Percentiles rank a stretch among this genome's conserved stretches.
Evolutionary conservation across 2,113 vertebrate genomes (phyloP).

Genomic region (Colaptes auratus): DNA sequence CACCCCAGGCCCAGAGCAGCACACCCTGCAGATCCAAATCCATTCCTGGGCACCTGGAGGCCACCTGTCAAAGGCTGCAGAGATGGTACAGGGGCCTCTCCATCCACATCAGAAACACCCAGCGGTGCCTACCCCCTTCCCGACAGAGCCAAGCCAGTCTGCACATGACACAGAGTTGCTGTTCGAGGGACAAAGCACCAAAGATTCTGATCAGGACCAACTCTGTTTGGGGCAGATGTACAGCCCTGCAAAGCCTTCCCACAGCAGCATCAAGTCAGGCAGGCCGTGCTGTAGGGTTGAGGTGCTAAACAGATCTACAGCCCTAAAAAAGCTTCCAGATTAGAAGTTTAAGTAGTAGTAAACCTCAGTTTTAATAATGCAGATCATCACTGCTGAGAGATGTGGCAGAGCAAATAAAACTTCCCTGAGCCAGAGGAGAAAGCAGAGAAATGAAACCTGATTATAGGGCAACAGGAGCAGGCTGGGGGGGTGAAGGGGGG

Average conservation of each 20-base stretch:
- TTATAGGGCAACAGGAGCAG: fast-evolving
- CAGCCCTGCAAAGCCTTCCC: neutral
- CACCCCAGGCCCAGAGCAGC: neutral
- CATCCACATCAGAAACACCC: fast-evolving
- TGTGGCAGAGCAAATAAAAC: neutral
- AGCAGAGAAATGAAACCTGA: neutral
- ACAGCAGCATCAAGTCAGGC: neutral
- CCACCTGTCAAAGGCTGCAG: neutral
- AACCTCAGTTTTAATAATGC: neutral
- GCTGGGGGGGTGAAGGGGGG: neutral
- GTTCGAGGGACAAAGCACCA: fast-evolving
- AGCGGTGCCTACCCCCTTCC: neutral
- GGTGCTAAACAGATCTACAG: neutral
- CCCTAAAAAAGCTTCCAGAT: neutral
- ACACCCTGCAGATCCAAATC: neutral
- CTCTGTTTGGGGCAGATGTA: neutral
- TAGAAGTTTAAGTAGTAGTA: neutral
- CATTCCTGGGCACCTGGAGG: neutral
- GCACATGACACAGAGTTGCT: neutral
- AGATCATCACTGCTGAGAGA: neutral
- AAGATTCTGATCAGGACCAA: neutral
- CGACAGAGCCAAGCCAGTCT: neutral
- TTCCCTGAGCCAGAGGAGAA: neutral
- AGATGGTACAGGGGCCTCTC: neutral
- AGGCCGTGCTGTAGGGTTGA: neutral